A percentile compares a stretch with the other conserved stretches of the same genome.
phyloP scores from a whole-genome alignment of 2,797 vertebrate genomes.

The Anguilla marmorata region DNA sequence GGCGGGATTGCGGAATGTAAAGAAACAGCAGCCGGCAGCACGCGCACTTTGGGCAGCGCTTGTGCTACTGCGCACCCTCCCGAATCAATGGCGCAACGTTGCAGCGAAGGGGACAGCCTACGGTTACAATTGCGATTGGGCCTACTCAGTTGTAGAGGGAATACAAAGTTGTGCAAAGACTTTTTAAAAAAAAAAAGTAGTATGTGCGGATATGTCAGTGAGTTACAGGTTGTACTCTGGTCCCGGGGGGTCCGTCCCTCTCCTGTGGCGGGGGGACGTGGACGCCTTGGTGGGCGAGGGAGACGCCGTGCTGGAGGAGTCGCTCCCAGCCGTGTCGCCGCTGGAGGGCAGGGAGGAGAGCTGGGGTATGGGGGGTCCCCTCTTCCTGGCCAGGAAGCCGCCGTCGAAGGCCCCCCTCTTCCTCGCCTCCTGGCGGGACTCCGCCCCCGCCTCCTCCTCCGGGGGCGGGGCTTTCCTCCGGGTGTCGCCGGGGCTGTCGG shows the following conservation, averaged over 20 bases:
- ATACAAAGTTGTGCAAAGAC: background rate
- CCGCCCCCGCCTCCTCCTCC: slow-evolving; percentile 78
- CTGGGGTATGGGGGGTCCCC: slow-evolving; percentile 76
- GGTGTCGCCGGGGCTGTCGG: slow-evolving; percentile 76
- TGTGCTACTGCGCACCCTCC: background rate
- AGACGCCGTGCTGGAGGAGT: slow-evolving; percentile 83
- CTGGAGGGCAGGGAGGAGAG: slow-evolving; percentile 75
- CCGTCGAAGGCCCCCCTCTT: slow-evolving; percentile 87
- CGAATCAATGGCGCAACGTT: background rate
- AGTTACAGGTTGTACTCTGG: slow-evolving; percentile 74
- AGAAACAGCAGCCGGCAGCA: background rate
- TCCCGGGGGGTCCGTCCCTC: slow-evolving; percentile 74
- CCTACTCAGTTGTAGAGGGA: too few species aligned
- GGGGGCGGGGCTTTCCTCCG: slow-evolving; percentile 68
- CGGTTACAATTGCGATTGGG: too few species aligned
- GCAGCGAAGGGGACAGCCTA: background rate
- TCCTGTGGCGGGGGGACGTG: slow-evolving; percentile 88
- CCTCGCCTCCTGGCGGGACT: slow-evolving; percentile 76
- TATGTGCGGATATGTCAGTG: slow-evolving; percentile 43
- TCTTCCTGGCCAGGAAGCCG: slow-evolving; percentile 85
- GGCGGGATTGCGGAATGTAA: background rate
- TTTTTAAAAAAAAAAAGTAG: background rate
- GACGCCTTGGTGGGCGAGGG: slow-evolving; percentile 88
- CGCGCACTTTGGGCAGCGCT: background rate
- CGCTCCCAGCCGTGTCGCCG: slow-evolving; percentile 77